Percentiles rank a stretch among this genome's conserved stretches.
These are phyloP conservation scores for Cactoblastis cactorum DNA, from an alignment of 2,888 invertebrate species.

Conservation along the genomic window DNA sequence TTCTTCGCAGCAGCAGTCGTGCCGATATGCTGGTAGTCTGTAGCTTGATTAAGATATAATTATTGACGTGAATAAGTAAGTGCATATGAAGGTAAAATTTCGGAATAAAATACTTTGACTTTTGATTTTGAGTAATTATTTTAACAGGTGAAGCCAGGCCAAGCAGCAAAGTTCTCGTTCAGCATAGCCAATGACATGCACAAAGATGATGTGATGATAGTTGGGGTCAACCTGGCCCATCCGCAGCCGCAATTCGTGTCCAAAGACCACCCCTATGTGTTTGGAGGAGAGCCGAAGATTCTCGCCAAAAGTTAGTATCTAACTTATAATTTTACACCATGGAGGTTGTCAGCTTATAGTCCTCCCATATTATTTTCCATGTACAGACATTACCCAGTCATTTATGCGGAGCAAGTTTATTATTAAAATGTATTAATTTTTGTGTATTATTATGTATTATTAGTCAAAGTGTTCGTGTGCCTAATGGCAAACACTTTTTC, in stretches of 20 bases:
- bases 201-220: constrained; percentile 42
- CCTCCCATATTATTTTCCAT: too few relatives aligned
- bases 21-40: too few relatives aligned
- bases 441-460: too few relatives aligned
- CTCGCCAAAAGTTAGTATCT: constrained; percentile 42
- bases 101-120: too few relatives aligned
- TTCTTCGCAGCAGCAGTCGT: too few relatives aligned
- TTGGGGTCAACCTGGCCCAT: constrained; percentile 51
- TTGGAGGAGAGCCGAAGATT: constrained; percentile 38
- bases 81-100: neutral
- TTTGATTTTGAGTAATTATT: neutral
- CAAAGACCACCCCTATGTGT: constrained; percentile 41
- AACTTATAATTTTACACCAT: neutral
- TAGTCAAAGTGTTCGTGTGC: too few relatives aligned
- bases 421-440: too few relatives aligned
- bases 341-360: too few relatives aligned
- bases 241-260: constrained; percentile 52
- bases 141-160: constrained; percentile 44
- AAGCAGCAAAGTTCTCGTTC: constrained; percentile 43
- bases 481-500: too few relatives aligned
- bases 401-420: too few relatives aligned
- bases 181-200: constrained; percentile 43
- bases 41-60: too few relatives aligned
- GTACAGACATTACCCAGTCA: too few relatives aligned
- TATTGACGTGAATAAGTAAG: neutral